These are phyloP conservation scores for Sebastes matsubarae DNA, from an alignment of 2,797 vertebrate genomes.

Conservation along the genomic window DNA sequence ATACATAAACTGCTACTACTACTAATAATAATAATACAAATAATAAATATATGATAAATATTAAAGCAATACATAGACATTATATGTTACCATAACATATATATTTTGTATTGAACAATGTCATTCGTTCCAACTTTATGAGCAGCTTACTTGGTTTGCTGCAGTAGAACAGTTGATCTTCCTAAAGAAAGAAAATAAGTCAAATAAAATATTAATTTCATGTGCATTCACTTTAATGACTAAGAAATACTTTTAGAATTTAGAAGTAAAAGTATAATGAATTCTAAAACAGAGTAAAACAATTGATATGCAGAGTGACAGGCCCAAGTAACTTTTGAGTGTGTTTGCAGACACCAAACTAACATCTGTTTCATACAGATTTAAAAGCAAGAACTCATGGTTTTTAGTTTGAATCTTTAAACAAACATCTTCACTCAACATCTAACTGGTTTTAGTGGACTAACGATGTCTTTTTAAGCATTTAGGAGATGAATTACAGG, in stretches of 20 bases:
- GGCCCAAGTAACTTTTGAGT: background rate
- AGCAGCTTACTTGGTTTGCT: background rate
- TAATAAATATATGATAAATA: background rate
- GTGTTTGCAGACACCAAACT: slow-evolving; percentile 15
- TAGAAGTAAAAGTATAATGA: background rate
- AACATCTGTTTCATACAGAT: background rate
- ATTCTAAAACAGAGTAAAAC: background rate
- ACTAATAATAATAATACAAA: too few species aligned
- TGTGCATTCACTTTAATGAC: background rate
- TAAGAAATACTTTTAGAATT: background rate
- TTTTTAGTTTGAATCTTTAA: background rate
- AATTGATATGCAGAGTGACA: background rate
- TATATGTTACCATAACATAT: background rate
- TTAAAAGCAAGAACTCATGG: accelerated
- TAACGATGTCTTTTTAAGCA: background rate
- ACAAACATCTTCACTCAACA: background rate
- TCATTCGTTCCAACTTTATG: too few species aligned
- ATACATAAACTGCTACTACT: too few species aligned
- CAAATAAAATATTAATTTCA: background rate
- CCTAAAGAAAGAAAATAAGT: too few species aligned
- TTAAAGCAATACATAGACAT: background rate
- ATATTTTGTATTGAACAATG: background rate
- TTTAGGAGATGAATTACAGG: background rate
- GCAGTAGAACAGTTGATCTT: background rate
- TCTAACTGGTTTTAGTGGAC: background rate